phyloP scores from a whole-genome alignment of 2,113 vertebrate species.

The Nymphicus hollandicus region DNA sequence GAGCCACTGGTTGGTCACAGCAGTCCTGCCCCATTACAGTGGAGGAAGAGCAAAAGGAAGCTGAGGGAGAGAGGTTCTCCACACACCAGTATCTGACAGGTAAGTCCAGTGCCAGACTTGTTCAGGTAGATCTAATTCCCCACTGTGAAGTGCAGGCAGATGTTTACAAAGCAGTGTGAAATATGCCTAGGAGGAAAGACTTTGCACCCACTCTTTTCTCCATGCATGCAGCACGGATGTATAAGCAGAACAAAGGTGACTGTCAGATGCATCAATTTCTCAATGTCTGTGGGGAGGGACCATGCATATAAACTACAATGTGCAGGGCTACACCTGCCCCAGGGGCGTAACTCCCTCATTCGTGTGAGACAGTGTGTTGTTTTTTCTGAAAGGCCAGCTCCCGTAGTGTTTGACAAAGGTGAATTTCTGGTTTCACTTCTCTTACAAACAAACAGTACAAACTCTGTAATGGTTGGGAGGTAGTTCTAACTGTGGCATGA shows the following conservation, averaged over 20 bases:
- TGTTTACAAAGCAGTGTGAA: not conserved
- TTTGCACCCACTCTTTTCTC: accelerated
- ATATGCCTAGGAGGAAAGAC: not conserved
- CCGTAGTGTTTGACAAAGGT: accelerated
- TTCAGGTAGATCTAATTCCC: not conserved
- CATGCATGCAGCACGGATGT: accelerated
- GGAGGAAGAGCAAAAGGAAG: not conserved
- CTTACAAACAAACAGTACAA: not conserved
- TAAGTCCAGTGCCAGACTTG: not conserved
- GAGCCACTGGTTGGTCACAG: accelerated
- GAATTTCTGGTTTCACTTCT: not conserved
- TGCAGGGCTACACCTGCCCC: not conserved
- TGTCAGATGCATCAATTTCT: accelerated
- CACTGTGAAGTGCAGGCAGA: not conserved
- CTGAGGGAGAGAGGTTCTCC: not conserved
- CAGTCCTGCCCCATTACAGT: not conserved
- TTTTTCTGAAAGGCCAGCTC: not conserved
- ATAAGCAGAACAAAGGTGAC: not conserved
- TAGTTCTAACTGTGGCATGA: not conserved
- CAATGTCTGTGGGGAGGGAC: accelerated
- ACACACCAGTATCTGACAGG: not conserved
- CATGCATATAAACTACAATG: accelerated
- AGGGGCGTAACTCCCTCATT: not conserved
- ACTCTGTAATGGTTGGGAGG: not conserved
- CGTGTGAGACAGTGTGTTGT: accelerated